phyloP scores from a whole-genome alignment of 2,888 invertebrate genomes.

The Drosophila dives region DNA sequence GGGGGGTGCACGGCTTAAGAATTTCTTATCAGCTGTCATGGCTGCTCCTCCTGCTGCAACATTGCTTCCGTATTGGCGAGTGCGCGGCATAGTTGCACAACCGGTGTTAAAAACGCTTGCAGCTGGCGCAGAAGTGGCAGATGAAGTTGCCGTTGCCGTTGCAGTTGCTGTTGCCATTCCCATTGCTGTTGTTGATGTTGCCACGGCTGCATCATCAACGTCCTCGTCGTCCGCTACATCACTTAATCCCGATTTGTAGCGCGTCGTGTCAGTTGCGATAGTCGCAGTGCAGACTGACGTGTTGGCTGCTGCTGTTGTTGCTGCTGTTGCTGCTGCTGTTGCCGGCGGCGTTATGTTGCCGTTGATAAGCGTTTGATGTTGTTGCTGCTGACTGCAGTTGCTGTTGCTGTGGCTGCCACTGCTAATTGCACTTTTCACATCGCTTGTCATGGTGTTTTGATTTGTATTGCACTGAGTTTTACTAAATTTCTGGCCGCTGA shows the following conservation, averaged over 20 bases:
- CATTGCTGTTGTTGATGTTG: constrained; percentile 23
- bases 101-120: constrained; percentile 77
- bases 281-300: constrained; percentile 62
- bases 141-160: constrained; percentile 43
- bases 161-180: constrained; percentile 29
- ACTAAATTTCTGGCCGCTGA: constrained; percentile 73
- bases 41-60: constrained; percentile 48
- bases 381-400: constrained; percentile 38
- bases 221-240: constrained; percentile 66
- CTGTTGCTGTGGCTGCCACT: constrained; percentile 54
- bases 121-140: constrained; percentile 55
- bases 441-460: constrained; percentile 81
- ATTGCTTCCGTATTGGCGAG: constrained; percentile 74
- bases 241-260: constrained; percentile 79
- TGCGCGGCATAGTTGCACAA: constrained; percentile 82
- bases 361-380: constrained; percentile 75
- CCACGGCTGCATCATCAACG: constrained; percentile 62
- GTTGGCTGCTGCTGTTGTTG: constrained; percentile 50
- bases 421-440: constrained; percentile 81
- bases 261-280: constrained; percentile 76
- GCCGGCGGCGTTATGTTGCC: constrained; percentile 60
- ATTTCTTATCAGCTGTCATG: constrained; percentile 82
- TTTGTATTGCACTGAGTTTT: constrained; percentile 81
- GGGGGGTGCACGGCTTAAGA: constrained; percentile 66
- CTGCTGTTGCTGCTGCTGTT: constrained; percentile 39